These are phyloP conservation scores for Pampusana beccarii DNA, from an alignment of 2,113 vertebrate genomes.

Conservation along the genomic window DNA sequence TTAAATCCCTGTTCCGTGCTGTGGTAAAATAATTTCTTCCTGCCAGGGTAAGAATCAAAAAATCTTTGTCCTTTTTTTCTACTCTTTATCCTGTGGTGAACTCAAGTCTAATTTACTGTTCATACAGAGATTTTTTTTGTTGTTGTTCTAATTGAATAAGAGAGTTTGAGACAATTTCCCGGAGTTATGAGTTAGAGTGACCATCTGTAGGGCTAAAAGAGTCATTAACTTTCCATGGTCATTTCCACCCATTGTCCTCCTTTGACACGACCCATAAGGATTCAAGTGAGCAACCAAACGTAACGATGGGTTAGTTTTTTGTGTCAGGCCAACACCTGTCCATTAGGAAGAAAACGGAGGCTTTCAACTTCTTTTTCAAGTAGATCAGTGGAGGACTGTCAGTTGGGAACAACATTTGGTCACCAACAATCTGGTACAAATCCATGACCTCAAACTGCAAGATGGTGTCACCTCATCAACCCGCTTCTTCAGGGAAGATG, in stretches of 20 bases:
- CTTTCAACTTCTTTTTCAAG: conserved; percentile 17
- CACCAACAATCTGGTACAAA: not conserved
- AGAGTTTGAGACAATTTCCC: not conserved
- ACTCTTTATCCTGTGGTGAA: not conserved
- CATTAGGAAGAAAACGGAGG: not conserved
- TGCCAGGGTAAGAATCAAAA: not conserved
- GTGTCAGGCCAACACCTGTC: conserved; percentile 53
- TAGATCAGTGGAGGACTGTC: not conserved
- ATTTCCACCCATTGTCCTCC: conserved; percentile 49
- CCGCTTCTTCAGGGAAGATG: not conserved
- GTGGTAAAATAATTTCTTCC: not conserved
- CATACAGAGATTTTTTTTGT: not conserved
- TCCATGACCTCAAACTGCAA: not conserved
- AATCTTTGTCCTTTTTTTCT: not conserved
- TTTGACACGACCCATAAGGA: conserved; percentile 15
- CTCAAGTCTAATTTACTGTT: not conserved
- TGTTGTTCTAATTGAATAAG: not conserved
- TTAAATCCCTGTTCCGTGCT: not conserved
- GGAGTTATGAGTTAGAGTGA: not conserved
- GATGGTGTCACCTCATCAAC: not conserved
- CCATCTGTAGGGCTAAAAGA: conserved; percentile 51
- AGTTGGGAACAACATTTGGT: conserved; percentile 40
- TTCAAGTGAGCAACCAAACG: conserved; percentile 8
- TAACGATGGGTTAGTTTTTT: not conserved
- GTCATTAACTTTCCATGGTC: conserved; percentile 51